A percentile compares a stretch with the other conserved stretches of the same genome.
These are phyloP conservation scores for Periphyllus acericola DNA, from an alignment of 2,888 invertebrate species.

Conservation along the genomic window DNA sequence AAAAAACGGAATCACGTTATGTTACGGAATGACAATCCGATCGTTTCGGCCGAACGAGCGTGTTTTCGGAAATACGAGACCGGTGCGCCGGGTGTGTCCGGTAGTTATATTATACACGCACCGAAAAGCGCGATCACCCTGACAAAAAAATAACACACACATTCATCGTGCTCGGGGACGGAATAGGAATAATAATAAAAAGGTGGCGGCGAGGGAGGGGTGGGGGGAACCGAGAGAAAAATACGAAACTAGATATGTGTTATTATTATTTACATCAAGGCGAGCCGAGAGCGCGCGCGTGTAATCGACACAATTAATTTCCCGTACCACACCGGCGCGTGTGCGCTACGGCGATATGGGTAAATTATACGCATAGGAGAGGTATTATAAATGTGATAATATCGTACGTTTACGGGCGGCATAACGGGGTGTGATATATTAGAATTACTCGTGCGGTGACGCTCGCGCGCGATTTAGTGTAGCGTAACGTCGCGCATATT, in stretches of 20 bases:
- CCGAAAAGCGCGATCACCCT: not conserved
- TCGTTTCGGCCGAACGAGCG: not conserved
- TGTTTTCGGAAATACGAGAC: slow-evolving; percentile 20
- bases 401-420: not conserved
- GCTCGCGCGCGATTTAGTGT: not conserved
- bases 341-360: not conserved
- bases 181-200: not conserved
- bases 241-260: slow-evolving; percentile 23
- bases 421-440: not conserved
- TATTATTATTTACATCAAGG: slow-evolving; percentile 26
- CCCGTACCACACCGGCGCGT: not conserved
- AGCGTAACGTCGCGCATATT: not conserved
- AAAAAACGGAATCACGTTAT: not conserved
- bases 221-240: not conserved
- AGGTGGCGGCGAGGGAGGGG: not conserved
- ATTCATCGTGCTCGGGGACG: not conserved
- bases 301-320: slow-evolving; percentile 9
- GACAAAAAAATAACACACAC: not conserved
- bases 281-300: not conserved
- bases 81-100: not conserved
- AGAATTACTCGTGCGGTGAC: not conserved
- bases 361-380: not conserved
- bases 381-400: not conserved
- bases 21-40: not conserved
- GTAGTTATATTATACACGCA: not conserved